Evolutionary conservation across 2,113 vertebrate genomes (phyloP).

Genomic region (Regulus satrapa): DNA sequence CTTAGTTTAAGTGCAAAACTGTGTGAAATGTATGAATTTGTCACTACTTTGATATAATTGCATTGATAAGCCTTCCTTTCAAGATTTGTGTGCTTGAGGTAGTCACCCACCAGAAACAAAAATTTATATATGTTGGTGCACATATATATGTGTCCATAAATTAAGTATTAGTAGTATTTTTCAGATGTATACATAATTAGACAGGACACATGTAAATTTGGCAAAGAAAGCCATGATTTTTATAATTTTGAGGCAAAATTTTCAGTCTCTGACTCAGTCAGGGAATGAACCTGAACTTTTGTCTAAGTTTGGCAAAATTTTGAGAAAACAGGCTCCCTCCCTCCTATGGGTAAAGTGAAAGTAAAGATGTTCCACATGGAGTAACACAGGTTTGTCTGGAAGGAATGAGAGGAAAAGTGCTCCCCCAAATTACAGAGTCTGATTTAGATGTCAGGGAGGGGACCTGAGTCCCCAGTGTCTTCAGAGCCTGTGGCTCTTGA

Average conservation of each 20-base stretch:
- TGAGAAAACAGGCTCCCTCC: not conserved
- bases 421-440: not conserved
- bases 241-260: not conserved
- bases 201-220: not conserved
- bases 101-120: not conserved
- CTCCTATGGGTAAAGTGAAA: not conserved
- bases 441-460: not conserved
- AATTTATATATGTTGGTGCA: not conserved
- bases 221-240: not conserved
- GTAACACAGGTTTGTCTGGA: not conserved
- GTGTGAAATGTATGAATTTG: not conserved
- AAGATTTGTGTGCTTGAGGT: not conserved
- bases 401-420: not conserved
- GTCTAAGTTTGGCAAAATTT: not conserved
- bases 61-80: not conserved
- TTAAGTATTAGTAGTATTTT: not conserved
- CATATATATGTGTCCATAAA: not conserved
- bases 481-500: not conserved
- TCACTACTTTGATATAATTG: not conserved
- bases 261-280: not conserved
- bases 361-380: not conserved
- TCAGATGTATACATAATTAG: not conserved
- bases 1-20: not conserved
- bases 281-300: not conserved
- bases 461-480: accelerated